phyloP scores from a whole-genome alignment of 2,888 invertebrate genomes.

The Oscheius sp. region DNA sequence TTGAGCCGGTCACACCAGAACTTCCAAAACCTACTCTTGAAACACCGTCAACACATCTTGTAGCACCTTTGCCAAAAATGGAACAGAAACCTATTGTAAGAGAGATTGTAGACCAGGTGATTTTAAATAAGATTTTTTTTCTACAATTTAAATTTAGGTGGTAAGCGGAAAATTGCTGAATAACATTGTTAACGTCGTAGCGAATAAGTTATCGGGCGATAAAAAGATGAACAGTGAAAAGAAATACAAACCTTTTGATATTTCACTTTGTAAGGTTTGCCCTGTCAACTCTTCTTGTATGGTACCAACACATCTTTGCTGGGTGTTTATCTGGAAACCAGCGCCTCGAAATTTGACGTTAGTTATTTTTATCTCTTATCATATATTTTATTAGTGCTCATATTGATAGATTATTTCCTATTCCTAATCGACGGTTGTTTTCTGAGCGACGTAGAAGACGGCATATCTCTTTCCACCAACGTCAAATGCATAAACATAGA shows the following conservation, averaged over 20 bases:
- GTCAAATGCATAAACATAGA: neutral
- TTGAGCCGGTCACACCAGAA: neutral
- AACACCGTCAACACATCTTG: neutral
- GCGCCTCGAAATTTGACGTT: neutral
- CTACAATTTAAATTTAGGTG: neutral
- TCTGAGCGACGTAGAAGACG: constrained; percentile 4
- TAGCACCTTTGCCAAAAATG: neutral
- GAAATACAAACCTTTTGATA: constrained; percentile 21
- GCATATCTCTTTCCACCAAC: constrained; percentile 14
- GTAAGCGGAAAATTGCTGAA: constrained; percentile 14
- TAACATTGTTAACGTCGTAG: constrained; percentile 5
- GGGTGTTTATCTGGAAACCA: constrained; percentile 34
- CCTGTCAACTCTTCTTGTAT: constrained; percentile 25
- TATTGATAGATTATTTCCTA: neutral
- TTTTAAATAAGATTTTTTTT: no score
- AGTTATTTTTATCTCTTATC: neutral
- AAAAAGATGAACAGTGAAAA: neutral
- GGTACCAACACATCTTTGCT: constrained; percentile 31
- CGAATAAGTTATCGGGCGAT: constrained; percentile 4
- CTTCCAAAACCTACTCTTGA: neutral
- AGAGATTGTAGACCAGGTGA: constrained; percentile 24
- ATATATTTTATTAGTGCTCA: neutral
- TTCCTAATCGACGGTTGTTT: neutral
- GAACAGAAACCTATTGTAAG: constrained; percentile 21
- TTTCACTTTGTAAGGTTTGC: constrained; percentile 29